Conservation (phyloP, 1,140 invertebrate species). For the Venustaconcha ellipsiformis region DNA sequence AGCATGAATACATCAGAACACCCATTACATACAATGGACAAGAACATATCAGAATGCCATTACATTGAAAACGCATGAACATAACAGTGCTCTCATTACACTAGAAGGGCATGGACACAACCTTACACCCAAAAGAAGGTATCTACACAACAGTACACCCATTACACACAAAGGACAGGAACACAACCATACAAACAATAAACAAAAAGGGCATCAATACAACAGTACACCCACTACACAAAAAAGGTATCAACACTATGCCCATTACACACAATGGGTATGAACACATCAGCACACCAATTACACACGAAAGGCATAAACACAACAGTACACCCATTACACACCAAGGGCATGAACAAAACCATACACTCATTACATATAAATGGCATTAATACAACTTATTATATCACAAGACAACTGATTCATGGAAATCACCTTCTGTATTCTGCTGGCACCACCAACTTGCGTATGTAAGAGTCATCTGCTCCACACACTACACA, state of each 20-base stretch:
- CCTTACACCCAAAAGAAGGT: neutral
- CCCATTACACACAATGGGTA: too few relatives aligned
- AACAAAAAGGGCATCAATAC: neutral
- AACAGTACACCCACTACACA: neutral
- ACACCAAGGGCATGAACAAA: neutral
- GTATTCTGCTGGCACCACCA: slow-evolving; percentile 87
- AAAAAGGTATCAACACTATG: too few relatives aligned
- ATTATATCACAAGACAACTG: neutral
- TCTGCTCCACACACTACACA: slow-evolving; percentile 85
- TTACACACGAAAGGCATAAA: too few relatives aligned
- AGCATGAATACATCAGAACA: too few relatives aligned
- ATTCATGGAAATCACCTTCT: slow-evolving; percentile 72
- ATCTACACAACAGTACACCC: too few relatives aligned
- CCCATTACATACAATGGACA: too few relatives aligned
- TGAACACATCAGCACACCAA: too few relatives aligned
- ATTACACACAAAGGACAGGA: too few relatives aligned
- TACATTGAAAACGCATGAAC: too few relatives aligned
- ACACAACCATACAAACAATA: neutral
- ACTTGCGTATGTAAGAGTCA: slow-evolving; percentile 82
- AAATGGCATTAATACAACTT: neutral
- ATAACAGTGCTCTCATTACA: too few relatives aligned
- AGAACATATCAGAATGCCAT: too few relatives aligned
- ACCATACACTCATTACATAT: neutral
- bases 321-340: too few relatives aligned
- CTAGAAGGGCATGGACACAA: neutral